Conservation (phyloP, 2,888 invertebrate genomes). For the Resseliella maxima region DNA sequence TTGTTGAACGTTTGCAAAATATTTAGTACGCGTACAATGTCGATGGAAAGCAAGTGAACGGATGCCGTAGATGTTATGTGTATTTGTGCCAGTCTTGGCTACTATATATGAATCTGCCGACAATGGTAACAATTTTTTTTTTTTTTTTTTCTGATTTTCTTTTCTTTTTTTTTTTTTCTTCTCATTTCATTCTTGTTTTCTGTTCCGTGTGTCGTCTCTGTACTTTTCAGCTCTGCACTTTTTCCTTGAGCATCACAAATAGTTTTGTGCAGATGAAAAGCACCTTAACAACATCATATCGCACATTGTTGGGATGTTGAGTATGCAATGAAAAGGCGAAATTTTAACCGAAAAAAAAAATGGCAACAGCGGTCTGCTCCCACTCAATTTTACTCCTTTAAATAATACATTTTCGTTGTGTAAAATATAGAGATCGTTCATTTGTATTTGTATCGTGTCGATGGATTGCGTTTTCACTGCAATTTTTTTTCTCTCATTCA, state of each 20-base stretch:
- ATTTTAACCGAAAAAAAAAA: background rate
- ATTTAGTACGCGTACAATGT: background rate
- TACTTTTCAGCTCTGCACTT: background rate
- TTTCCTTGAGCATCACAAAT: background rate
- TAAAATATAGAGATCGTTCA: slow-evolving; percentile 47
- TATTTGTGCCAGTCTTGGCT: background rate
- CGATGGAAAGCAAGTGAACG: background rate
- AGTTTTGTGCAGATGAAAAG: slow-evolving; percentile 10
- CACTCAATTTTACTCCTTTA: slow-evolving; percentile 53
- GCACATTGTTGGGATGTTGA: too few species aligned
- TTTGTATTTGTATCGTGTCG: slow-evolving; percentile 36
- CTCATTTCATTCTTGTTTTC: too few species aligned
- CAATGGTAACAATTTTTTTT: too few species aligned
- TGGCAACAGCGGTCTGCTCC: slow-evolving; percentile 33
- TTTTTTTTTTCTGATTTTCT: too few species aligned
- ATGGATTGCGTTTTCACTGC: background rate
- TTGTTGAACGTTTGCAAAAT: background rate
- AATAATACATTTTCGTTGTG: slow-evolving; percentile 16
- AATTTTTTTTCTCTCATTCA: background rate
- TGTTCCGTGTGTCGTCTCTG: background rate
- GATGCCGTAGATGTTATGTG: background rate
- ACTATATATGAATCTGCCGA: too few species aligned
- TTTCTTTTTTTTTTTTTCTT: background rate
- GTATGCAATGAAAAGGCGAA: background rate
- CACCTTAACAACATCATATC: background rate